phyloP scores from a whole-genome alignment of 35 echinoderm and acorn worm genomes.

The Apostichopus japonicus region DNA sequence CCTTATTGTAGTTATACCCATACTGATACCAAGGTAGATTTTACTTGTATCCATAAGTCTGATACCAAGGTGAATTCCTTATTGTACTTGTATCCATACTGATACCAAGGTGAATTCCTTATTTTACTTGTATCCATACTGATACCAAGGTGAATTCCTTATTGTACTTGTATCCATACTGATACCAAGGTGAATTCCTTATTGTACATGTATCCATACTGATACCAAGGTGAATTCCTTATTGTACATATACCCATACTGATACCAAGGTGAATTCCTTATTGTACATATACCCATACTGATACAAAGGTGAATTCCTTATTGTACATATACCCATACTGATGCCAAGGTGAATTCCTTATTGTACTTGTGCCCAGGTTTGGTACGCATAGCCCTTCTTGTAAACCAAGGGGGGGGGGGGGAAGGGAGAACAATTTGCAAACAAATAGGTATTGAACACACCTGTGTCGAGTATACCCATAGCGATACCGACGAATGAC shows the following conservation, averaged over 20 bases:
- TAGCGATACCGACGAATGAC: conserved; percentile 22
- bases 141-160: too few species aligned
- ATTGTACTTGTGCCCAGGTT: not conserved
- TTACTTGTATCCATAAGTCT: too few species aligned
- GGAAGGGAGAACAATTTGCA: too few species aligned
- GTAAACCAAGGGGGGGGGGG: too few species aligned
- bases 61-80: not conserved
- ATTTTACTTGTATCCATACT: not conserved
- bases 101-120: not conserved
- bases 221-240: not conserved
- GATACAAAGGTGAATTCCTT: not conserved
- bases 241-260: not conserved
- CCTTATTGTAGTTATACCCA: not conserved
- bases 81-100: not conserved
- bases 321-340: not conserved
- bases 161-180: too few species aligned
- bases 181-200: conserved; percentile 12
- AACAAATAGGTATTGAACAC: not conserved
- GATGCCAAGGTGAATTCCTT: not conserved
- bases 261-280: not conserved
- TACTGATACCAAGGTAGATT: too few species aligned
- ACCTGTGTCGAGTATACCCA: conserved; percentile 60
- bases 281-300: not conserved
- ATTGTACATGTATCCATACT: conserved; percentile 34
- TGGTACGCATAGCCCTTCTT: too few species aligned